Evolutionary conservation across 1,140 invertebrate genomes (phyloP), one percentile per base, ranked within the genome.

Genomic region (Anoplophora glabripennis): DNA sequence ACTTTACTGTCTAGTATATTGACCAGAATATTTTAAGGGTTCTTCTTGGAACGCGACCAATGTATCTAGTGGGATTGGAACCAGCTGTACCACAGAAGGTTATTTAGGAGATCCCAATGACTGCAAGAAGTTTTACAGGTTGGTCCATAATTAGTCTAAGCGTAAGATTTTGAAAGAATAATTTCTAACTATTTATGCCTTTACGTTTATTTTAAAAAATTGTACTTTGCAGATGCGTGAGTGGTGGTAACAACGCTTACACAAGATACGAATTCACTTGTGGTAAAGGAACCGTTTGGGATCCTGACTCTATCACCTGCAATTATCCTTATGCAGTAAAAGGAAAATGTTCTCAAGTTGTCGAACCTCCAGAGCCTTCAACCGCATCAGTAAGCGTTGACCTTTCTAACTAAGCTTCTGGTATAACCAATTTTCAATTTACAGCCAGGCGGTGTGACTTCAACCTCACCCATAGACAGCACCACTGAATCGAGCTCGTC

Each of bases 81-180:
- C 38, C 38, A 52, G 33, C 15, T 63, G 61, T 15, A 41, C 44
- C 0, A 44, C 42, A 54, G 61, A 66, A 62, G 63, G 67, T 38
- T 90, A 87, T 75, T 77, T 86, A 61, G 81, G 82, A 34, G 83
- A 89, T 76, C 78, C 76, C 40, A 74, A 79, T 62, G 81, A 92
- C 69, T 93, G 90, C 68, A 83, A 78, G 61, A 88, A 88, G 72
- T 92, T 92, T 72, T 89, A 90, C 68, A 82, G 88, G 75, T 92
- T 89, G 74, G 85, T 90, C 78, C 79, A 54, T 79, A 82, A 52
- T 14, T 10, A 18, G 15, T 10, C 1, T 10, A n/a, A n/a, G n/a
- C n/a, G n/a, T n/a, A n/a, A n/a, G n/a, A n/a, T n/a, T n/a, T n/a
- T n/a, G n/a, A n/a, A n/a, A n/a, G n/a, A n/a, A n/a, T n/a, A n/a